A percentile compares a stretch with the other conserved stretches of the same genome.
Conservation (phyloP, 2,888 invertebrate genomes). For the Drosophila testacea region DNA sequence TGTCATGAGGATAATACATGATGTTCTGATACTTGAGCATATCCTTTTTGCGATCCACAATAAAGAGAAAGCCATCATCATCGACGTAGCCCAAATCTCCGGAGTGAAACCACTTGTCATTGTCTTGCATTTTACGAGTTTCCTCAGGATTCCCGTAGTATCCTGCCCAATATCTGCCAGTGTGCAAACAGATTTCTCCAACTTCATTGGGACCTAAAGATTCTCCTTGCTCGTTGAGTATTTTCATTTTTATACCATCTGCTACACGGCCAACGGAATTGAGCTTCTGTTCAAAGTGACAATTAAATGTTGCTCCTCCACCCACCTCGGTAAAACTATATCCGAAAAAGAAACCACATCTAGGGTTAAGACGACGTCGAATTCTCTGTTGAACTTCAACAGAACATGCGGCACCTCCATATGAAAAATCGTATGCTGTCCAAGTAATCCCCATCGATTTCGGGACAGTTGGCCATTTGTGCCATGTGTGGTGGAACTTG, state of each 20-base stretch:
- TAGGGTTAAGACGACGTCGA: background rate
- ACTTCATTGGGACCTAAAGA: slow-evolving; percentile 56
- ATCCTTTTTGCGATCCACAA: slow-evolving; percentile 75
- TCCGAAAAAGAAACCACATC: background rate
- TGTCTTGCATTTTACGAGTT: slow-evolving; percentile 58
- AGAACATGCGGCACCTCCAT: slow-evolving; percentile 5
- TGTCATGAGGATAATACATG: slow-evolving; percentile 70
- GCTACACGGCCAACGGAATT: slow-evolving; percentile 9
- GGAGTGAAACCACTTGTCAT: slow-evolving; percentile 76
- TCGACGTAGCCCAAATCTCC: slow-evolving; percentile 82
- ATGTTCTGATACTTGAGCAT: slow-evolving; percentile 65
- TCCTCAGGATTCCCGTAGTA: slow-evolving; percentile 71
- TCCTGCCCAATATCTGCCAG: slow-evolving; percentile 59
- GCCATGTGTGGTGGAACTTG: slow-evolving; percentile 2
- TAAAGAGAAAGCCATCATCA: slow-evolving; percentile 69
- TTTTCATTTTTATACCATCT: slow-evolving; percentile 58
- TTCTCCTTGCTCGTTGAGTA: slow-evolving; percentile 63
- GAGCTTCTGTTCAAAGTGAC: slow-evolving; percentile 12
- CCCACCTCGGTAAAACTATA: slow-evolving; percentile 8
- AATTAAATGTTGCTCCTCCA: background rate
- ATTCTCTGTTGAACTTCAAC: background rate
- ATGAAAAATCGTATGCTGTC: background rate
- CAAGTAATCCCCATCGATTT: background rate
- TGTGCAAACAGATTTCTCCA: slow-evolving; percentile 68
- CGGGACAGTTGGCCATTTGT: slow-evolving; percentile 5